phyloP scores from a whole-genome alignment of 2,797 vertebrate species.

The Holocentrus rufus region DNA sequence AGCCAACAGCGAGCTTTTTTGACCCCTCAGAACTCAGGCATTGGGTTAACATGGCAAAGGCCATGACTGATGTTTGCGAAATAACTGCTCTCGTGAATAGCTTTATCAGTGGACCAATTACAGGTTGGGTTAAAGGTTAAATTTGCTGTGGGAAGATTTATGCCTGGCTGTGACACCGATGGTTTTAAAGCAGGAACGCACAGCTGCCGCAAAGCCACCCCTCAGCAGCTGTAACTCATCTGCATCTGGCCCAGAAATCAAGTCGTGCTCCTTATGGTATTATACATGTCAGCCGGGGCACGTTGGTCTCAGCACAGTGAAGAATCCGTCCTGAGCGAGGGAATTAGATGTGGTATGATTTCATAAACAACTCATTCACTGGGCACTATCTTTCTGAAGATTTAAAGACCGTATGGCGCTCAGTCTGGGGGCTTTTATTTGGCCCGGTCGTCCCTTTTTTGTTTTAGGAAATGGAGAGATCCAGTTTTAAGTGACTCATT shows the following conservation, averaged over 20 bases:
- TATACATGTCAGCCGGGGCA: constrained; percentile 9
- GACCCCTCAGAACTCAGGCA: background rate
- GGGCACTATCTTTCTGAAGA: constrained; percentile 8
- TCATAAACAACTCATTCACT: background rate
- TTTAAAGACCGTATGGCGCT: background rate
- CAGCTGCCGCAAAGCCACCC: constrained; percentile 62
- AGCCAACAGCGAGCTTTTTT: constrained; percentile 22
- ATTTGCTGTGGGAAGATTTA: constrained; percentile 54
- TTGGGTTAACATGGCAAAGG: constrained; percentile 5
- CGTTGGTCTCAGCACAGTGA: constrained; percentile 9
- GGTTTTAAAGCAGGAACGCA: constrained; percentile 61
- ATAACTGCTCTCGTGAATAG: constrained; percentile 24
- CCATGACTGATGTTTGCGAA: constrained; percentile 30
- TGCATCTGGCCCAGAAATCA: constrained; percentile 59
- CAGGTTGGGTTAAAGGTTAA: constrained; percentile 51
- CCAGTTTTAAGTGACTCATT: constrained; percentile 70
- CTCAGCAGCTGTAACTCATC: constrained; percentile 74
- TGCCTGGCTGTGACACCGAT: constrained; percentile 40
- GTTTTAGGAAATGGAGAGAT: constrained; percentile 61
- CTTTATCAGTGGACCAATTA: constrained; percentile 45
- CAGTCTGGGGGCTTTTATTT: constrained; percentile 16
- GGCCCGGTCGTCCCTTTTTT: constrained; percentile 25
- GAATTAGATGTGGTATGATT: constrained; percentile 8
- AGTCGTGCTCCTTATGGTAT: constrained; percentile 13
- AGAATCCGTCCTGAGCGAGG: constrained; percentile 10